Conservation (phyloP, 64 coral and sea anemone genomes). For the Hydrozoanthus tunicans region DNA sequence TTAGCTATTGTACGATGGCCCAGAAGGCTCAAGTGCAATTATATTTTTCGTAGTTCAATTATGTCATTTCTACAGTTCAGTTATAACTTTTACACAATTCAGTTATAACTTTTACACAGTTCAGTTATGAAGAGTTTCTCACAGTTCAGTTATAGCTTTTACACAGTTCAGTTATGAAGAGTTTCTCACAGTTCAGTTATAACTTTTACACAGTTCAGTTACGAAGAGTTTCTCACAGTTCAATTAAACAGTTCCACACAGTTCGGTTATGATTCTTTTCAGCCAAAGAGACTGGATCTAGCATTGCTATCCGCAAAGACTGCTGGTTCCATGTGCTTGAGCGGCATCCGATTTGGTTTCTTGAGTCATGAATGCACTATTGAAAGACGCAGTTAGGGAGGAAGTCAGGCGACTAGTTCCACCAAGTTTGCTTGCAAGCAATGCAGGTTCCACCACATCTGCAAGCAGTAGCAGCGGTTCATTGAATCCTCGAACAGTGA, state of each 20-base stretch:
- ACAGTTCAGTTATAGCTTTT: background rate
- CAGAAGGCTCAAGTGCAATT: too few relatives aligned
- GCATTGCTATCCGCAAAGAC: background rate
- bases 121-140: too few relatives aligned
- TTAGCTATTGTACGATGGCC: too few relatives aligned
- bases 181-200: background rate
- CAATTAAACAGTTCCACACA: background rate
- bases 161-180: background rate
- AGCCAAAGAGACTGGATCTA: slow-evolving; percentile 2
- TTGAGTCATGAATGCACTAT: background rate
- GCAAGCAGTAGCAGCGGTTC: slow-evolving; percentile 4
- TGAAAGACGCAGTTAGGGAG: background rate
- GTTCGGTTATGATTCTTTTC: slow-evolving; percentile 2
- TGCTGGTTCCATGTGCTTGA: slow-evolving; percentile 8
- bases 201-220: background rate
- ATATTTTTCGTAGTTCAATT: too few relatives aligned
- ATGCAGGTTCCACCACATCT: background rate
- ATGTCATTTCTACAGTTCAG: too few relatives aligned
- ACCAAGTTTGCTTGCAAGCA: slow-evolving; percentile 15
- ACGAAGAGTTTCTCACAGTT: background rate
- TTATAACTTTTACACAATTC: too few relatives aligned
- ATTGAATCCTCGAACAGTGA: background rate
- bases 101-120: too few relatives aligned
- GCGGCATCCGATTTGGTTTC: background rate
- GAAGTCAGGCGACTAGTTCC: slow-evolving; percentile 25